Evolutionary conservation across 1,140 invertebrate species (phyloP).

Genomic region (Rhopalosiphum maidis): DNA sequence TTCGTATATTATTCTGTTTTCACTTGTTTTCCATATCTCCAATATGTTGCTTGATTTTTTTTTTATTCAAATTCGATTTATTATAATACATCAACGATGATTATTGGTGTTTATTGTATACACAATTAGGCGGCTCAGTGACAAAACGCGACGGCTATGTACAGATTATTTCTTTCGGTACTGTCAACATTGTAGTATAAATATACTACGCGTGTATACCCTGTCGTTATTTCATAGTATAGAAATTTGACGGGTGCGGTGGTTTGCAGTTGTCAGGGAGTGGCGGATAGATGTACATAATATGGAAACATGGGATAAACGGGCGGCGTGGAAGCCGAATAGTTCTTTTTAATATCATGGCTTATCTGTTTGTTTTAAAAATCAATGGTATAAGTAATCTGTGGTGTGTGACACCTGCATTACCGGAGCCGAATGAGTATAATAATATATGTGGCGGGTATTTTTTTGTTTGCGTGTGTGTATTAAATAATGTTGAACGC

Average conservation of each 20-base stretch:
- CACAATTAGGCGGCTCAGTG: background rate
- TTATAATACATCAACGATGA: background rate
- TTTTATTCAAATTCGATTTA: background rate
- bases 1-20: too few relatives aligned
- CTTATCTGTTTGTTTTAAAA: slow-evolving; percentile 10
- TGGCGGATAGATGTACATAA: background rate
- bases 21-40: background rate
- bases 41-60: background rate
- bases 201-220: background rate
- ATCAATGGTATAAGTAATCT: slow-evolving; percentile 13
- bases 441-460: background rate
- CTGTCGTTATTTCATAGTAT: background rate
- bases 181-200: background rate
- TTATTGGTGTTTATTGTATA: background rate
- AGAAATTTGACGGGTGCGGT: background rate
- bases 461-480: background rate
- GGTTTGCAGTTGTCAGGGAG: background rate
- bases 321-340: background rate
- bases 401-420: background rate
- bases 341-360: background rate
- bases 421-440: background rate
- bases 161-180: background rate
- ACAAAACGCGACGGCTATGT: background rate
- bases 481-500: background rate
- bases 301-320: background rate